Conservation (phyloP, 2,888 invertebrate genomes). For the Drosophila robusta region DNA sequence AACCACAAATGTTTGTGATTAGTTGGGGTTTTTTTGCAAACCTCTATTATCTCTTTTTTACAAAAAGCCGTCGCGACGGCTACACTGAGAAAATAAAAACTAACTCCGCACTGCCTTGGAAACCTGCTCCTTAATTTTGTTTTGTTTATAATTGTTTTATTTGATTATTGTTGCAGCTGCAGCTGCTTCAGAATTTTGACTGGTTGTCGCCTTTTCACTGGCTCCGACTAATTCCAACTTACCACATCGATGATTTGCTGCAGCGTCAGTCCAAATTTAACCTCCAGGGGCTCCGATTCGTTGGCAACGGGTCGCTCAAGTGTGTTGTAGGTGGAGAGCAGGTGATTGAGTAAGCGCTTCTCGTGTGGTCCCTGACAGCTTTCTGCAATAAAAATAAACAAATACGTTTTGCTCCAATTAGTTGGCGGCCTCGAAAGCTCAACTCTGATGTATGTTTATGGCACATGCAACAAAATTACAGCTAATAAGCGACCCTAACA, state of each 20-base stretch:
- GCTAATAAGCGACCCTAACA: slow-evolving; percentile 43
- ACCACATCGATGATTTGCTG: slow-evolving; percentile 98
- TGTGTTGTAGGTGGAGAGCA: slow-evolving; percentile 93
- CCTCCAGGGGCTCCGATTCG: slow-evolving; percentile 95
- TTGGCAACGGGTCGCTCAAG: slow-evolving; percentile 96
- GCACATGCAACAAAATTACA: slow-evolving; percentile 45
- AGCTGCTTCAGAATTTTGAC: slow-evolving; percentile 25
- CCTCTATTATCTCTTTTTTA: background rate
- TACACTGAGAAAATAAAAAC: background rate
- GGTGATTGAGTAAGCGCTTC: slow-evolving; percentile 93
- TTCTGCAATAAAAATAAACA: slow-evolving; percentile 87
- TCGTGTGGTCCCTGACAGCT: slow-evolving; percentile 96
- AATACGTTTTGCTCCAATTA: slow-evolving; percentile 35
- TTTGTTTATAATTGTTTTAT: slow-evolving; percentile 22
- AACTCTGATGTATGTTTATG: slow-evolving; percentile 56
- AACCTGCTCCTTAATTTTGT: slow-evolving; percentile 23
- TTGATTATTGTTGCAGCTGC: slow-evolving; percentile 26
- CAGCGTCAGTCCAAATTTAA: slow-evolving; percentile 95
- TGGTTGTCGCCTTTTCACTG: slow-evolving; percentile 17
- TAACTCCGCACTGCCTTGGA: slow-evolving; percentile 25
- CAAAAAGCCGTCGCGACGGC: slow-evolving; percentile 29
- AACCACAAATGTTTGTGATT: slow-evolving; percentile 97
- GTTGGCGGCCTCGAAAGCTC: slow-evolving; percentile 16
- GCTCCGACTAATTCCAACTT: slow-evolving; percentile 86
- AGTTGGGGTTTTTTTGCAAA: slow-evolving; percentile 93